These are phyloP conservation scores for Siniperca knerii DNA, from an alignment of 2,113 vertebrate species.

Conservation along the genomic window DNA sequence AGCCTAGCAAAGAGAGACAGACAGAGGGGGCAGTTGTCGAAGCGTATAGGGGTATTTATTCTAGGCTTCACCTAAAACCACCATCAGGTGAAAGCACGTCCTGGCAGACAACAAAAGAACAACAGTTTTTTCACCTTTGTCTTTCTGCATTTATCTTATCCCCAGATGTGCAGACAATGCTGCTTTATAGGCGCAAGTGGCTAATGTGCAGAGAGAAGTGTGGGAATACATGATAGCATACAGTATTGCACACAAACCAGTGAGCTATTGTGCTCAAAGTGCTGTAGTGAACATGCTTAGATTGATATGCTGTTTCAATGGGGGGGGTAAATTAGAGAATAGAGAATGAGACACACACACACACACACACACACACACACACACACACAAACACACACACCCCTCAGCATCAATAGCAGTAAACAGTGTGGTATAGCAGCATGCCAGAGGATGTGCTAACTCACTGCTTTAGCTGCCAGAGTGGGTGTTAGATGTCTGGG, in stretches of 20 bases:
- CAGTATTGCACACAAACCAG: slow-evolving; percentile 7
- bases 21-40: slow-evolving; percentile 36
- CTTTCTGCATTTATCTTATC: slow-evolving; percentile 31
- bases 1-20: slow-evolving; percentile 47
- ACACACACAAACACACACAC: slow-evolving; percentile 22
- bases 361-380: too few species aligned
- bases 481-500: slow-evolving; percentile 78
- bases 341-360: not conserved
- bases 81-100: slow-evolving; percentile 72
- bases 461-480: slow-evolving; percentile 72
- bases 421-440: slow-evolving; percentile 60
- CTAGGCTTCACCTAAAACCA: slow-evolving; percentile 63
- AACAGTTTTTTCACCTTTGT: slow-evolving; percentile 57
- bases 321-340: slow-evolving; percentile 25
- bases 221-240: slow-evolving; percentile 26
- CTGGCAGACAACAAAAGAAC: slow-evolving; percentile 71
- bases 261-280: slow-evolving; percentile 44
- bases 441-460: slow-evolving; percentile 81
- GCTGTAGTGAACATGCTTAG: slow-evolving; percentile 1
- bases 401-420: slow-evolving; percentile 45
- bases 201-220: slow-evolving; percentile 13
- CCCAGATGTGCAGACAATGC: slow-evolving; percentile 59
- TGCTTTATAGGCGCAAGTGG: slow-evolving; percentile 50
- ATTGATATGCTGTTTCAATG: slow-evolving; percentile 18
- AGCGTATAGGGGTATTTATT: slow-evolving; percentile 72